Percentiles rank a stretch among this genome's conserved stretches.
Conservation (phyloP, 2,888 invertebrate species). For the Caenorhabditis plicata region DNA sequence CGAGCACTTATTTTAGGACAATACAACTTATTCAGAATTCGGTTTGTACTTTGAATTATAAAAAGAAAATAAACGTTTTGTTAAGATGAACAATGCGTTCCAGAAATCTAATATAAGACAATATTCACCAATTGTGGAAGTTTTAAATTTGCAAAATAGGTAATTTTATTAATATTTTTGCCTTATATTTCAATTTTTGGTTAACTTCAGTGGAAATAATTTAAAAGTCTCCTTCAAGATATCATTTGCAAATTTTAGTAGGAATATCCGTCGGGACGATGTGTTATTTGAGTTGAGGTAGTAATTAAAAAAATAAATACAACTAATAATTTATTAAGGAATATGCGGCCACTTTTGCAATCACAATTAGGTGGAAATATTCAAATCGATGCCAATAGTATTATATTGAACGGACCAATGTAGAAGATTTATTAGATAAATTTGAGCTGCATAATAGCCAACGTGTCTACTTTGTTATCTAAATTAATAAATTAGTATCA, state of each 20-base stretch:
- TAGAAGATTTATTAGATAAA: neutral
- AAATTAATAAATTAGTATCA: neutral
- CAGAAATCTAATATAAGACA: conserved; percentile 22
- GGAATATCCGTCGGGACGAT: conserved; percentile 16
- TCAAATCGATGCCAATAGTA: conserved; percentile 28
- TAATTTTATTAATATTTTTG: conserved; percentile 5
- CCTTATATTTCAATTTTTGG: neutral
- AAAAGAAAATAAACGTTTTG: neutral
- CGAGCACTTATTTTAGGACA: conserved; percentile 14
- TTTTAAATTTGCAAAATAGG: conserved; percentile 38
- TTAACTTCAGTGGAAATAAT: conserved; percentile 29
- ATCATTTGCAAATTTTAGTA: too few species aligned
- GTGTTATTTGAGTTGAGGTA: conserved; percentile 22
- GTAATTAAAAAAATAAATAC: neutral
- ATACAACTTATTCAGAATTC: conserved; percentile 33
- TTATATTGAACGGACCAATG: conserved; percentile 4
- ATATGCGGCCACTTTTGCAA: too few species aligned
- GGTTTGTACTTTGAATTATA: conserved; percentile 5
- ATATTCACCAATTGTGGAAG: conserved; percentile 19
- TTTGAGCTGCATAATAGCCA: too few species aligned
- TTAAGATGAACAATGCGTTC: conserved; percentile 30
- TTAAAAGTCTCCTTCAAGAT: conserved; percentile 33
- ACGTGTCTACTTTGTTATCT: conserved; percentile 2
- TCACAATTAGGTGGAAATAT: conserved; percentile 32
- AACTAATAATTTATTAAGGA: neutral